phyloP scores from a whole-genome alignment of 2,797 vertebrate genomes.

The Neopelma chrysocephalum region DNA sequence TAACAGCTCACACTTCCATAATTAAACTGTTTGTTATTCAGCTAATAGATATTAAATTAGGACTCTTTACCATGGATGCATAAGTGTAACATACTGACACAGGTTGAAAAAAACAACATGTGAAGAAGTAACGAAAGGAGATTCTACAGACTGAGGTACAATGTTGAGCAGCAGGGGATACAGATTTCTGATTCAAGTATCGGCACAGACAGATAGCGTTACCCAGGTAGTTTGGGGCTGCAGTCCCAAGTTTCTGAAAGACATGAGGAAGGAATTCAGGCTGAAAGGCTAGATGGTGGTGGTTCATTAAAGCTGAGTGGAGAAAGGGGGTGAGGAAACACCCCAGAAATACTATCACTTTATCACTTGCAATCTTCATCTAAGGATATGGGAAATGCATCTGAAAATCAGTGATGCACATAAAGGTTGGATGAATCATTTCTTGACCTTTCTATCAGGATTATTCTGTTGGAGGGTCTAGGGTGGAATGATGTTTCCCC shows the following conservation, averaged over 20 bases:
- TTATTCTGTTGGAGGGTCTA: not conserved
- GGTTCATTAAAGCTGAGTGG: not conserved
- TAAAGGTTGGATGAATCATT: not conserved
- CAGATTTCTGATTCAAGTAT: not conserved
- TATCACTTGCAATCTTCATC: not conserved
- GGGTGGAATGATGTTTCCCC: not conserved
- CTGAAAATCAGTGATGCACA: not conserved
- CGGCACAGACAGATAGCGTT: not conserved
- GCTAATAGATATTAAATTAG: not conserved
- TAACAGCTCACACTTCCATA: not conserved
- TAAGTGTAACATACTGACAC: no score
- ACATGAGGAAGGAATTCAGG: not conserved
- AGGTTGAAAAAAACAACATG: not conserved
- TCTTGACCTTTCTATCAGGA: not conserved
- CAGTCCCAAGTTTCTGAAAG: not conserved
- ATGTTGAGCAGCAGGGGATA: rapidly evolving
- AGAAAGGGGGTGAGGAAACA: not conserved
- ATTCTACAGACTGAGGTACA: not conserved
- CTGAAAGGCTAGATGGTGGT: not conserved
- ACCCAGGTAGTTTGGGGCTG: not conserved
- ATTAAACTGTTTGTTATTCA: not conserved
- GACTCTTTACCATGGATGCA: not conserved
- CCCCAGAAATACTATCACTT: not conserved
- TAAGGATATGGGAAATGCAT: not conserved
- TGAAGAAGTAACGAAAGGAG: not conserved